phyloP scores from a whole-genome alignment of 2,888 invertebrate genomes.

The Leptinotarsa rubiginosa region DNA sequence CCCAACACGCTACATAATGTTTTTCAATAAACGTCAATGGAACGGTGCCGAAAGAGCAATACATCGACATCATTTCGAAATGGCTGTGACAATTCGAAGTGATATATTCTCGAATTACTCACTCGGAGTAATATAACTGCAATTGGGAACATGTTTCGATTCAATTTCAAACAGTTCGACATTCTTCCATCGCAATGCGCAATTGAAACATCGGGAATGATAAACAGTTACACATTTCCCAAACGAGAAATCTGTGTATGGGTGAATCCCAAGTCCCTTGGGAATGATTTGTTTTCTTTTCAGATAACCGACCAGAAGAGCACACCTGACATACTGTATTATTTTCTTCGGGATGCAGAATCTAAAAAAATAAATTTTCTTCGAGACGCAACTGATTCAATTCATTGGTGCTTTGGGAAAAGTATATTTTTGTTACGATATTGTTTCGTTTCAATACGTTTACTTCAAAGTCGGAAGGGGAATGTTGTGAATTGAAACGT shows the following conservation, averaged over 20 bases:
- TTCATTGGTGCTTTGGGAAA: too few species aligned
- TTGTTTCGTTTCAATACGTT: not conserved
- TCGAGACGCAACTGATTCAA: not conserved
- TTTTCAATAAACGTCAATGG: slow-evolving; percentile 10
- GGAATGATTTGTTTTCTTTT: not conserved
- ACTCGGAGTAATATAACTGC: slow-evolving; percentile 5
- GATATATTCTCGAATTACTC: slow-evolving; percentile 13
- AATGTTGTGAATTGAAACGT: too few species aligned
- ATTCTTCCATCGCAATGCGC: slow-evolving; percentile 9
- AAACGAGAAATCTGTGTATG: not conserved
- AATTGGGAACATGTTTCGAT: slow-evolving; percentile 7
- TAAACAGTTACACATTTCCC: slow-evolving; percentile 7
- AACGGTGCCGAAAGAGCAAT: not conserved
- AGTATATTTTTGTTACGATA: too few species aligned
- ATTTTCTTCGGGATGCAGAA: not conserved
- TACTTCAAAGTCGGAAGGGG: too few species aligned
- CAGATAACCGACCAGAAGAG: not conserved
- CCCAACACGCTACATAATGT: not conserved
- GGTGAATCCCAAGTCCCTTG: not conserved
- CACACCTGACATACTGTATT: not conserved
- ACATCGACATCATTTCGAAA: slow-evolving; percentile 12
- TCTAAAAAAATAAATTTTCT: not conserved
- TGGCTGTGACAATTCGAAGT: slow-evolving; percentile 1
- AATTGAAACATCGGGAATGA: slow-evolving; percentile 15
- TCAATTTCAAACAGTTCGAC: slow-evolving; percentile 4